Percentiles rank a stretch among this genome's conserved stretches.
Evolutionary conservation across 1,140 invertebrate genomes (phyloP).

Genomic region (Drosophila sucinea): DNA sequence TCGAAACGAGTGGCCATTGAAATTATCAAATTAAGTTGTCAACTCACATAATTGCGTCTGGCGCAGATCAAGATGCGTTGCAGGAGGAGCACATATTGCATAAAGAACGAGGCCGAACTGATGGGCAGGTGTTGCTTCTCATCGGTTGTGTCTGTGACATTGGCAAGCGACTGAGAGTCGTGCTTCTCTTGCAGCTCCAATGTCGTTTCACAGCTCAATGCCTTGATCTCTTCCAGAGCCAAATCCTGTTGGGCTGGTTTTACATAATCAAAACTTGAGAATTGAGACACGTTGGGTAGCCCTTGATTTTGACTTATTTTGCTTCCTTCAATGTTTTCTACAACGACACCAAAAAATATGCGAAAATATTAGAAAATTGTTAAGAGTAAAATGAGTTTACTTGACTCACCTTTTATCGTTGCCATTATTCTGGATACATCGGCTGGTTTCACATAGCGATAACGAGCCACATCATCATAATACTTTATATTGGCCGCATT

Average conservation of each 20-base stretch:
- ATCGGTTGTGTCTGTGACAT: conserved; percentile 19
- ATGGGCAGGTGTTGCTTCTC: conserved; percentile 34
- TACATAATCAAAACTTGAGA: conserved; percentile 64
- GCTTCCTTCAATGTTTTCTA: conserved; percentile 57
- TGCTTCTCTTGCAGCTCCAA: conserved; percentile 12
- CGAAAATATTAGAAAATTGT: background rate
- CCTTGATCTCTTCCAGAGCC: conserved; percentile 70
- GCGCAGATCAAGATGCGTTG: conserved; percentile 86
- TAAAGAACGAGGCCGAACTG: conserved; percentile 81
- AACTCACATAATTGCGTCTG: conserved; percentile 86
- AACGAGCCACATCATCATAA: conserved; percentile 82
- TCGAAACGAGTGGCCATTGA: conserved; percentile 17
- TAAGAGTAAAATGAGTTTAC: background rate
- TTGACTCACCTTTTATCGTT: conserved; percentile 75
- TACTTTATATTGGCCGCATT: conserved; percentile 85
- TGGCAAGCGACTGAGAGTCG: conserved; percentile 34
- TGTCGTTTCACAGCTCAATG: conserved; percentile 43
- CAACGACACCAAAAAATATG: conserved; percentile 3
- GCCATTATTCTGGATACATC: conserved; percentile 59
- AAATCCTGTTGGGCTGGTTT: conserved; percentile 63
- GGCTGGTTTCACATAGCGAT: conserved; percentile 44
- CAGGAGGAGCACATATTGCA: conserved; percentile 85
- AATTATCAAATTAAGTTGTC: conserved; percentile 57
- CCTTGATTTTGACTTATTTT: conserved; percentile 32
- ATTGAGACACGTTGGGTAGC: conserved; percentile 43